A percentile compares a stretch with the other conserved stretches of the same genome.
These are phyloP conservation scores for Stenurella melanura DNA, from an alignment of 2,888 invertebrate genomes.

Conservation along the genomic window DNA sequence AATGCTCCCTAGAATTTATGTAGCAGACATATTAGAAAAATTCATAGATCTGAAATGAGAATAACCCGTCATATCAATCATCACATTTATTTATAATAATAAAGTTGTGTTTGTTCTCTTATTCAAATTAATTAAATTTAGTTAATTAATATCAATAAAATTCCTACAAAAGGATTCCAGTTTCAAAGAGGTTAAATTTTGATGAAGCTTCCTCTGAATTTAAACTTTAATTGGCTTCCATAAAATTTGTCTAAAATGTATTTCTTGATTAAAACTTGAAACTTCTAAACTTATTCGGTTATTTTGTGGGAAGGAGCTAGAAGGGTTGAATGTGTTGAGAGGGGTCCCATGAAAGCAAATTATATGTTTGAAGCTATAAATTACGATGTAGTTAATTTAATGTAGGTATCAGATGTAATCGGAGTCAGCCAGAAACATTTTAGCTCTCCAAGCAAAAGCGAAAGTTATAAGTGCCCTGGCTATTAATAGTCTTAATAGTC, in stretches of 20 bases:
- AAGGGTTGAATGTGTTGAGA: constrained; percentile 12
- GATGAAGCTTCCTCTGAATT: constrained; percentile 13
- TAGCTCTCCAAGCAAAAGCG: neutral
- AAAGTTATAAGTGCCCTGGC: neutral
- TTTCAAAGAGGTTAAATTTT: constrained; percentile 25
- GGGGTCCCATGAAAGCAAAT: constrained; percentile 7
- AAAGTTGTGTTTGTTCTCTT: constrained; percentile 20
- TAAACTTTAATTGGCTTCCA: constrained; percentile 36
- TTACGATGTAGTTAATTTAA: constrained; percentile 12
- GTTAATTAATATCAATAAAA: constrained; percentile 30
- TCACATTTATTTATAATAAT: constrained; percentile 21
- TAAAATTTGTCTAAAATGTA: constrained; percentile 35
- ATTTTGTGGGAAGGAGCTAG: constrained; percentile 2
- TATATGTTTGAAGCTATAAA: constrained; percentile 21
- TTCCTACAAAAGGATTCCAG: neutral
- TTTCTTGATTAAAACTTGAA: constrained; percentile 34
- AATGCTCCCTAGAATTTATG: too few relatives aligned
- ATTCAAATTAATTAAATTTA: constrained; percentile 23
- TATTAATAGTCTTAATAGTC: neutral
- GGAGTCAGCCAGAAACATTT: neutral
- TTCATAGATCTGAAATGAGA: neutral
- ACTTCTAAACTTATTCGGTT: constrained; percentile 23
- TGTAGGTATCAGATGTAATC: neutral
- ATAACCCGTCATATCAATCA: neutral
- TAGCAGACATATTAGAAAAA: neutral